phyloP scores from a whole-genome alignment of 2,888 invertebrate species.

The Xestia sexstrigata region DNA sequence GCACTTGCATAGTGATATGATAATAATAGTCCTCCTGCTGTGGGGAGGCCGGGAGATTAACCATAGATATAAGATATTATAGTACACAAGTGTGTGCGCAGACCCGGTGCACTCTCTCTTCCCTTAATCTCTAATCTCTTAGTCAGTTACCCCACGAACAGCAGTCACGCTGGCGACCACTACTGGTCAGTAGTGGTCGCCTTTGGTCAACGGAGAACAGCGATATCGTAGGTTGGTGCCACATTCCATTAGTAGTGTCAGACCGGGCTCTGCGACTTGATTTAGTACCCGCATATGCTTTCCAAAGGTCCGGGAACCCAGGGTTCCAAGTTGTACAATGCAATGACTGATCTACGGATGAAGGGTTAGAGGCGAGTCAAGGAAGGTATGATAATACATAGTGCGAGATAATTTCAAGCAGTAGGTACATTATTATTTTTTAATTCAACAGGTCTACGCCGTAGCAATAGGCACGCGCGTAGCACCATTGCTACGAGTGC shows the following conservation, averaged over 20 bases:
- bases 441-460: constrained; percentile 5
- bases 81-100: neutral
- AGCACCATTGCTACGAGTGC: constrained; percentile 15
- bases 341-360: too few relatives aligned
- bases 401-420: too few relatives aligned
- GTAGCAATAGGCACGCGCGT: constrained; percentile 16
- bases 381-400: neutral
- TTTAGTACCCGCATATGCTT: neutral
- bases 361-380: too few relatives aligned
- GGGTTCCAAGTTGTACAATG: neutral
- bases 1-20: too few relatives aligned
- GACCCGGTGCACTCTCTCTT: neutral
- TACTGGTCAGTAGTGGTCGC: neutral
- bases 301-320: neutral
- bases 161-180: neutral
- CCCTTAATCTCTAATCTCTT: neutral
- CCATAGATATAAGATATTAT: neutral
- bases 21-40: too few relatives aligned
- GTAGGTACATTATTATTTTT: neutral
- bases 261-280: too few relatives aligned
- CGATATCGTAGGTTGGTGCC: neutral
- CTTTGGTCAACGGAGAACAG: neutral
- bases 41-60: neutral
- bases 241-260: neutral
- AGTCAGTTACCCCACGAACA: neutral